Percentiles rank a stretch among this genome's conserved stretches.
phyloP scores from a whole-genome alignment of 2,113 vertebrate species.

The Lampris megalopsis region DNA sequence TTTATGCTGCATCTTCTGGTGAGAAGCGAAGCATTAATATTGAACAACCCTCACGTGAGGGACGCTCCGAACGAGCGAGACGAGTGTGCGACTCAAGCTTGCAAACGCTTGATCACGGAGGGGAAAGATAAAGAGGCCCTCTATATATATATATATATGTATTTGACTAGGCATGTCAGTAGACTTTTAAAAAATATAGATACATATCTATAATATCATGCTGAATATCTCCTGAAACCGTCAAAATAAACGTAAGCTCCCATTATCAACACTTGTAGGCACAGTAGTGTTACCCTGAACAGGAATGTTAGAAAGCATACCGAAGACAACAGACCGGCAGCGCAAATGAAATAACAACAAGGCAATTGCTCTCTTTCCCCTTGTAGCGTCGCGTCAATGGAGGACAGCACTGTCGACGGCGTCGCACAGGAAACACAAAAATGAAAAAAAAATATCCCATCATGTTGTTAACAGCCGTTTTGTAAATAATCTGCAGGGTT shows the following conservation, averaged over 20 bases:
- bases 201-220: conserved; percentile 72
- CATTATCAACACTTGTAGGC: conserved; percentile 86
- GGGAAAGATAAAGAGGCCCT: conserved; percentile 46
- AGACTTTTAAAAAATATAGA: conserved; percentile 78
- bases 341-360: conserved; percentile 38
- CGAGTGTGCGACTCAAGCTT: neutral
- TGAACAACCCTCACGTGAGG: too few relatives aligned
- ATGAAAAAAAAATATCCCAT: conserved; percentile 20
- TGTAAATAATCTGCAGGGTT: conserved; percentile 64
- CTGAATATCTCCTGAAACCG: conserved; percentile 66
- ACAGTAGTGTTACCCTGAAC: conserved; percentile 89
- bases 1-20: neutral
- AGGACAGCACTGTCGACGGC: conserved; percentile 35
- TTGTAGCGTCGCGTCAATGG: conserved; percentile 35
- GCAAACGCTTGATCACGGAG: conserved; percentile 52
- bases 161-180: conserved; percentile 64
- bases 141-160: conserved; percentile 28
- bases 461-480: conserved; percentile 62
- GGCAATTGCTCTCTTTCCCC: conserved; percentile 75
- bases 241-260: conserved; percentile 63
- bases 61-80: conserved; percentile 25
- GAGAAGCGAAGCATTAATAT: too few relatives aligned
- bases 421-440: conserved; percentile 1
- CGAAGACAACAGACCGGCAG: conserved; percentile 38
- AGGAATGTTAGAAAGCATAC: conserved; percentile 83